Evolutionary conservation across 2,888 invertebrate genomes (phyloP).

Genomic region (Epicampocera succincta): DNA sequence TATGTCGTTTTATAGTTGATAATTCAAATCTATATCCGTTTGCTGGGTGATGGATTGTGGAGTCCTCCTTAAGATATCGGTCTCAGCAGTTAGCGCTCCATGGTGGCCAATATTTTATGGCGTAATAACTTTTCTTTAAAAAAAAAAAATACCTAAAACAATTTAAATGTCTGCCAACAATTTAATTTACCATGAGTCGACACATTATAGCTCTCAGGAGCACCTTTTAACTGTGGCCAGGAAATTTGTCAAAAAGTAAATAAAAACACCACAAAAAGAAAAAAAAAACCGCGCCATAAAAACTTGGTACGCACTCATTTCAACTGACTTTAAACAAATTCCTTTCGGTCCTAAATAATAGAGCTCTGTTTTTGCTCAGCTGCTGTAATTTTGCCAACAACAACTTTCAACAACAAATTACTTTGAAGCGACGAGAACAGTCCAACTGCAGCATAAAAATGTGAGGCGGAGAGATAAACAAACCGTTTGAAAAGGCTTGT

Average conservation of each 20-base stretch:
- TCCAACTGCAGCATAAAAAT: constrained; percentile 1
- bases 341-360: constrained; percentile 7
- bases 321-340: constrained; percentile 26
- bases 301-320: not conserved
- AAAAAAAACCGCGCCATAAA: too few relatives aligned
- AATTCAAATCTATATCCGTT: too few relatives aligned
- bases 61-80: too few relatives aligned
- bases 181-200: not conserved
- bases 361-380: not conserved
- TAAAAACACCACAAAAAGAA: not conserved
- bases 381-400: constrained; percentile 3
- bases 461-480: not conserved
- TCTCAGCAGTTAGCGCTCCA: too few relatives aligned
- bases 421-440: constrained; percentile 5
- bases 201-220: not conserved
- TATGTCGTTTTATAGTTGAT: too few relatives aligned
- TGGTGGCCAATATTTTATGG: too few relatives aligned
- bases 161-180: too few relatives aligned
- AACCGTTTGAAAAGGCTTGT: constrained; percentile 14
- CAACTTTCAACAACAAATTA: constrained; percentile 5
- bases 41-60: too few relatives aligned
- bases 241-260: not conserved
- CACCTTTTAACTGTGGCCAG: not conserved
- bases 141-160: too few relatives aligned
- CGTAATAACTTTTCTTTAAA: too few relatives aligned